These are phyloP conservation scores for Kuschelorhynchus macadamiae DNA, from an alignment of 2,888 invertebrate species.

Conservation along the genomic window DNA sequence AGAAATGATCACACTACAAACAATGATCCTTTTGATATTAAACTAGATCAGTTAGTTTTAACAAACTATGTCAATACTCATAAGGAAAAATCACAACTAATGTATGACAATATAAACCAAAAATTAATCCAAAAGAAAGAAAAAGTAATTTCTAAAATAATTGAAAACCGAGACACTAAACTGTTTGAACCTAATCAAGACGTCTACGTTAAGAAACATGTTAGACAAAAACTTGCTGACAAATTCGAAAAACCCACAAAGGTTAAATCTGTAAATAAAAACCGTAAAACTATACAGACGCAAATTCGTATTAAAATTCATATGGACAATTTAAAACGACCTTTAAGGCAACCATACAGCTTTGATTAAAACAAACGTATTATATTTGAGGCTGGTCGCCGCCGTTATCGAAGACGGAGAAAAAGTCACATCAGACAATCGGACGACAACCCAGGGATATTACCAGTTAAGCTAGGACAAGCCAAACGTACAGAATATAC, in stretches of 20 bases:
- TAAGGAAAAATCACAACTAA: too few species aligned
- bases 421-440: conserved; percentile 4
- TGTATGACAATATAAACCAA: too few species aligned
- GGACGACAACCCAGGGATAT: conserved; percentile 4
- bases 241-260: conserved; percentile 7
- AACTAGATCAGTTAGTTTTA: too few species aligned
- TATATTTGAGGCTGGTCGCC: conserved; percentile 7
- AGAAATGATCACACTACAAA: too few species aligned
- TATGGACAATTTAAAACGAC: conserved; percentile 9
- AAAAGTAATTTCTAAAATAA: too few species aligned
- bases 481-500: conserved; percentile 10
- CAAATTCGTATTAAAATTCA: conserved; percentile 1
- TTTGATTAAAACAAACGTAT: conserved; percentile 3
- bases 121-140: too few species aligned
- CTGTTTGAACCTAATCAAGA: neutral
- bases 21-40: too few species aligned
- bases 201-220: neutral
- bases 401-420: neutral
- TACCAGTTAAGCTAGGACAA: conserved; percentile 6
- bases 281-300: neutral
- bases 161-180: too few species aligned
- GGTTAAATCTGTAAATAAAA: conserved; percentile 2
- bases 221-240: conserved; percentile 3
- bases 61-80: too few species aligned
- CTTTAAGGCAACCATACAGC: conserved; percentile 4